Percentiles rank a stretch among this genome's conserved stretches.
Conservation (phyloP, 92 coral and sea anemone genomes). For the Epizoanthus rinbou region DNA sequence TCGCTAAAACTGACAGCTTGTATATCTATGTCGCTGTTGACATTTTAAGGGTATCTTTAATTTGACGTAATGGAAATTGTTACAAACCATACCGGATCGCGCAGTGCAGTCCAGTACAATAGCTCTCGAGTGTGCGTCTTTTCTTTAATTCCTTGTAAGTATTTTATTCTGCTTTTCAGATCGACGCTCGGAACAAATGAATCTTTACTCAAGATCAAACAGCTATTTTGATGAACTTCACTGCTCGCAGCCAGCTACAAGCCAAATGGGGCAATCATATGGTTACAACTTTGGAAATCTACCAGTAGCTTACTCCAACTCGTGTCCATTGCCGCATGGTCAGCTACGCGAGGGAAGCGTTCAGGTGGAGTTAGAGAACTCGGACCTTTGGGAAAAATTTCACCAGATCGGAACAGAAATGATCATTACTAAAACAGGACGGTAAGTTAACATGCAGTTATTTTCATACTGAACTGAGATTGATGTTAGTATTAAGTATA, state of each 20-base stretch:
- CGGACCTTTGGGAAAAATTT: constrained; percentile 90
- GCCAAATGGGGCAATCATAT: constrained; percentile 65
- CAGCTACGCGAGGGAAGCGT: constrained; percentile 68
- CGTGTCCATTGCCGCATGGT: constrained; percentile 77
- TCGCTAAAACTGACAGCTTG: neutral
- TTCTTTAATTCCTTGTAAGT: neutral
- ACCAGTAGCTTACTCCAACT: constrained; percentile 71
- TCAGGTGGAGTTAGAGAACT: constrained; percentile 83
- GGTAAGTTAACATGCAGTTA: constrained; percentile 57
- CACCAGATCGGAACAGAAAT: constrained; percentile 89
- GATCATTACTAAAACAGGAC: constrained; percentile 93
- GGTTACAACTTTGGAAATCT: constrained; percentile 62
- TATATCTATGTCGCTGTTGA: constrained; percentile 22
- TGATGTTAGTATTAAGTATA: neutral
- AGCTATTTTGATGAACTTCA: constrained; percentile 80
- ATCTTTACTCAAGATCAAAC: constrained; percentile 63
- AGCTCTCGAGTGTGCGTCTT: neutral
- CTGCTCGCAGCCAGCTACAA: constrained; percentile 53
- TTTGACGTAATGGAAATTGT: constrained; percentile 70
- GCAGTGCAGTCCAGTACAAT: constrained; percentile 27
- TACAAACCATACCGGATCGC: constrained; percentile 44
- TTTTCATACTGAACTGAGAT: neutral
- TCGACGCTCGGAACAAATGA: constrained; percentile 80
- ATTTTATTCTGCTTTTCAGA: constrained; percentile 52
- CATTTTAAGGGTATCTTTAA: constrained; percentile 5